Evolutionary conservation across 2,888 invertebrate genomes (phyloP), one percentile per base, ranked within the genome.

Genomic region (Harmothoe impar): DNA sequence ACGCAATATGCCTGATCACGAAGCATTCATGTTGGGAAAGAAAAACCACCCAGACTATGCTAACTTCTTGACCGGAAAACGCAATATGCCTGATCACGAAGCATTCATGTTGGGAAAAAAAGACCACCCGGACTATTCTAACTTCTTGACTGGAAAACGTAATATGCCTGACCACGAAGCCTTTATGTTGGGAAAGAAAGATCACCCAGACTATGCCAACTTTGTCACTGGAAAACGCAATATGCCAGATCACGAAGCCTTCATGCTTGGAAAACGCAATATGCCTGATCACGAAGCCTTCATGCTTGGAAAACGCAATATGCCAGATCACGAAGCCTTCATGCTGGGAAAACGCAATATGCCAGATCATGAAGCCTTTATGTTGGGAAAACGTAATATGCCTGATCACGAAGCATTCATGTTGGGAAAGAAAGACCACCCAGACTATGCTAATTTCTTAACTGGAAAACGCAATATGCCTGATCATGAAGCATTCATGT

Each of bases 161-260:
- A 20, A 12, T 23, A 7, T 12, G 15, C 88, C 88, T 15, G 88
- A 88, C 54, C 51, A 88, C 54, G 25, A 52, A 12, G n/a, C 10
- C 20, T 89, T 89, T 31, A n/a, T 89, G 33, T 15, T 89, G 62
- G 89, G 89, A 62, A 89, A 89, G 62, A 89, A 62, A 62, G n/a
- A 31, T 12, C 0, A 25, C 5, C 56, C 89, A 15, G 54, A 52
- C 20, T 62, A 89, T 62, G n/a, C 35, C 20, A 35, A 29, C 7
- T 78, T 33, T 35, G 20, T 78, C 20, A 20, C 25, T 17, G 78
- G 78, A 1, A 78, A 78, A 25, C 20, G 35, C 17, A 29, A 35
- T 3, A 78, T 25, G 5, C 78, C 78, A 20, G 78, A 78, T 25
- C 31, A 89, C 29, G 56, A 54, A 5, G 78, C 78, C 1, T 78